Conservation (phyloP, 2,113 vertebrate species). For the Hemiscyllium ocellatum region DNA sequence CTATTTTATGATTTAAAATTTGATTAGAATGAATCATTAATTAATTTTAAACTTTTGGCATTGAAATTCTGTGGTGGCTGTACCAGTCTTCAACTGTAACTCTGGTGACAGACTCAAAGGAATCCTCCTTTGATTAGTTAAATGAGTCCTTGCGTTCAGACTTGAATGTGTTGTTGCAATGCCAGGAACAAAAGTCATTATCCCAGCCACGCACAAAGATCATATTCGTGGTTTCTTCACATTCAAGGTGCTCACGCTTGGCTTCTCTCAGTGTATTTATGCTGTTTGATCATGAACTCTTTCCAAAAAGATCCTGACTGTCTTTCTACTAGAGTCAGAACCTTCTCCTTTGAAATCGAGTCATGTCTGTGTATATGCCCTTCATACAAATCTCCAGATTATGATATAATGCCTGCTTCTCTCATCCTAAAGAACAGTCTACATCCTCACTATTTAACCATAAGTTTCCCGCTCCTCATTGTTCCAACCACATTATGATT, state of each 20-base stretch:
- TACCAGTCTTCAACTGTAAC: background rate
- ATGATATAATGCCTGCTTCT: background rate
- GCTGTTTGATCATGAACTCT: background rate
- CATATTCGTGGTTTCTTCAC: background rate
- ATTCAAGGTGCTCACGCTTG: background rate
- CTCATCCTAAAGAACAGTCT: background rate
- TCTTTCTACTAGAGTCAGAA: background rate
- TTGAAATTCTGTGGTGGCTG: background rate
- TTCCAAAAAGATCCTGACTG: background rate
- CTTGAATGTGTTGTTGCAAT: background rate
- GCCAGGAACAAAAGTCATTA: background rate
- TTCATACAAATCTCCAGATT: background rate
- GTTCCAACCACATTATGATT: background rate
- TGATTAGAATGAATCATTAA: background rate
- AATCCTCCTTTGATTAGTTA: background rate
- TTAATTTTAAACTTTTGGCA: background rate
- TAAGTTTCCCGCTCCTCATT: background rate
- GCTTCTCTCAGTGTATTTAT: background rate
- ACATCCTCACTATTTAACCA: background rate
- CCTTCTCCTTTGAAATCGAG: background rate
- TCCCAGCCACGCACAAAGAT: background rate
- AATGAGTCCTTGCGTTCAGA: background rate
- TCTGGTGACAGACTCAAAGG: background rate
- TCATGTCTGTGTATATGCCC: background rate
- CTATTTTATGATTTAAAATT: constrained; percentile 6